Percentiles rank a stretch among this genome's conserved stretches.
Conservation (phyloP, 2,797 vertebrate genomes). For the Leucoraja ocellata region DNA sequence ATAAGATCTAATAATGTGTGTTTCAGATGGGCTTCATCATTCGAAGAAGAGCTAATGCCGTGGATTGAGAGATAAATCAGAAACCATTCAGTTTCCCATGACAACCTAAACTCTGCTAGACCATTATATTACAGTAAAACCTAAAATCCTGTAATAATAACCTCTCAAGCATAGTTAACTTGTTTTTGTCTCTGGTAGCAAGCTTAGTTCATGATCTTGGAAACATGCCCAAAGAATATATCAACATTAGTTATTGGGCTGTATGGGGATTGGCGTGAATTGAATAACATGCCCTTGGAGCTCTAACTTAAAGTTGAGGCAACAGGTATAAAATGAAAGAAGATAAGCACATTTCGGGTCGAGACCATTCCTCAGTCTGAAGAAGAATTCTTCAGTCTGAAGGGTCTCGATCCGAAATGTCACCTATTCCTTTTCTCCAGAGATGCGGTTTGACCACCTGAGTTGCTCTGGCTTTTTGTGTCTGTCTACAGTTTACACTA, state of each 20-base stretch:
- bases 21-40: not conserved
- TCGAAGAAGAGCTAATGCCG: not conserved
- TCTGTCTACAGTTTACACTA: too few relatives aligned
- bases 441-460: too few relatives aligned
- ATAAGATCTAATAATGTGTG: not conserved
- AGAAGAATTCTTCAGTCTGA: too few relatives aligned
- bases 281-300: not conserved
- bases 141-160: not conserved
- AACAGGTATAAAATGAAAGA: not conserved
- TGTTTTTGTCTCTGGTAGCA: not conserved
- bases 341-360: too few relatives aligned
- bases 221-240: not conserved
- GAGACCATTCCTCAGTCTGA: too few relatives aligned
- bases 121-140: constrained; percentile 24
- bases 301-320: not conserved
- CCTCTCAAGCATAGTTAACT: not conserved
- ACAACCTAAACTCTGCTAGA: not conserved
- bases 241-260: constrained; percentile 11
- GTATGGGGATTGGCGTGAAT: not conserved
- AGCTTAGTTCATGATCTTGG: not conserved
- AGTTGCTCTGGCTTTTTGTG: too few relatives aligned
- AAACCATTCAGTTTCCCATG: constrained; percentile 32
- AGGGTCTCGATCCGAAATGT: too few relatives aligned
- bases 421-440: too few relatives aligned
- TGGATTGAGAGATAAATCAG: not conserved